These are phyloP conservation scores for Heliangelus exortis DNA, from an alignment of 2,797 vertebrate genomes.

Conservation along the genomic window DNA sequence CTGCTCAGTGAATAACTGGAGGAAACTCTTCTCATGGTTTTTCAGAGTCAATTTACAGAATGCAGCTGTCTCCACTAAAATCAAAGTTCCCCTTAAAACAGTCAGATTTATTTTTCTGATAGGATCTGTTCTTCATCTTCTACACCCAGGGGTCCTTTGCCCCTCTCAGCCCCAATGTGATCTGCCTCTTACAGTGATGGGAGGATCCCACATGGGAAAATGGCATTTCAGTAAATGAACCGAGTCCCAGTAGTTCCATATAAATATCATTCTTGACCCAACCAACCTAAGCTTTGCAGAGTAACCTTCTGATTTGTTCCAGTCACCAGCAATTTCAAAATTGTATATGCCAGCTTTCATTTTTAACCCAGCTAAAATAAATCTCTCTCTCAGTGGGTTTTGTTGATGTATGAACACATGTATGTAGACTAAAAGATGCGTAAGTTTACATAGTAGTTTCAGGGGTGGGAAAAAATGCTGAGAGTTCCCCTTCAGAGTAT, in stretches of 20 bases:
- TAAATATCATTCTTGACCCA: neutral
- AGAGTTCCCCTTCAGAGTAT: neutral
- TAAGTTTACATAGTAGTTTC: neutral
- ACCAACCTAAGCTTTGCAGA: neutral
- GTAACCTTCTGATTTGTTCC: neutral
- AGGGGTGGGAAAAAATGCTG: neutral
- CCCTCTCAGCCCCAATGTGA: neutral
- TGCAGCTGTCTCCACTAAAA: neutral
- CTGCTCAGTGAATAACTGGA: neutral
- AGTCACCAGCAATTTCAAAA: neutral
- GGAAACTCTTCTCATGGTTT: neutral
- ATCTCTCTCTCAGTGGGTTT: neutral
- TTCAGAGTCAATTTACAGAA: slow-evolving; percentile 14
- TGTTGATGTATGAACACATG: neutral
- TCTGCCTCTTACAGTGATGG: fast-evolving
- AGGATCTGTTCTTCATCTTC: neutral
- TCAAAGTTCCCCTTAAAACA: neutral
- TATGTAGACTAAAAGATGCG: neutral
- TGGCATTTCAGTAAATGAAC: neutral
- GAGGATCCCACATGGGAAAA: neutral
- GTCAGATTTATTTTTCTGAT: neutral
- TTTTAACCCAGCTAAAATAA: neutral
- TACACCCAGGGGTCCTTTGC: neutral
- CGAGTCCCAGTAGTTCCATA: neutral
- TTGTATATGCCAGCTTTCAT: neutral